These are phyloP conservation scores for Eurystomus gularis DNA, from an alignment of 2,113 vertebrate genomes.

Conservation along the genomic window DNA sequence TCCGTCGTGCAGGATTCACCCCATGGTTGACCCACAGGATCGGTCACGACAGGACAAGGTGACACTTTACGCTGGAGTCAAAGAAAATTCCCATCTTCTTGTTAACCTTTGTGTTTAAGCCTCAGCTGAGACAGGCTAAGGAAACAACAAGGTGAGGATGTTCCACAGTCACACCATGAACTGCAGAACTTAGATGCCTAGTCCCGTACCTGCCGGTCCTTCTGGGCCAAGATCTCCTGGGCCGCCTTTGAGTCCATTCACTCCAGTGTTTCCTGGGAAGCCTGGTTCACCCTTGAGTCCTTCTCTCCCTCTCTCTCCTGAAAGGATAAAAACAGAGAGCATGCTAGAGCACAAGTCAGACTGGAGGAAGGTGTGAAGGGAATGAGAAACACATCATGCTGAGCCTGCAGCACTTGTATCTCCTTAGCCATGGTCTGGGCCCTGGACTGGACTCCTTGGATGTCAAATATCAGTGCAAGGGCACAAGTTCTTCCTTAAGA, in stretches of 20 bases:
- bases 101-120: neutral
- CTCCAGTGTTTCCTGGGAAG: constrained; percentile 78
- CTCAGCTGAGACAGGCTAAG: neutral
- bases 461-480: neutral
- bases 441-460: neutral
- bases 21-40: neutral
- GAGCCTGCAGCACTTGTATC: neutral
- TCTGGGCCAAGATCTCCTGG: constrained; percentile 81
- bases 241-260: constrained; percentile 79
- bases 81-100: neutral
- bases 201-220: constrained; percentile 80
- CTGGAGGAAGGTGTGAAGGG: neutral
- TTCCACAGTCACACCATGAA: neutral
- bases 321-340: neutral
- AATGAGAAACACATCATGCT: neutral
- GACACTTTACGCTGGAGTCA: neutral
- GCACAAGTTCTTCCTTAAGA: neutral
- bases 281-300: constrained; percentile 83
- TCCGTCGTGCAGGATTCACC: neutral
- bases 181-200: neutral
- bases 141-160: neutral
- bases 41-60: neutral
- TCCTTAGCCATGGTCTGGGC: neutral
- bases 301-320: constrained; percentile 78
- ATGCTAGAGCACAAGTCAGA: neutral